Conservation (phyloP, 2,888 invertebrate species). For the Drosophila limbata region DNA sequence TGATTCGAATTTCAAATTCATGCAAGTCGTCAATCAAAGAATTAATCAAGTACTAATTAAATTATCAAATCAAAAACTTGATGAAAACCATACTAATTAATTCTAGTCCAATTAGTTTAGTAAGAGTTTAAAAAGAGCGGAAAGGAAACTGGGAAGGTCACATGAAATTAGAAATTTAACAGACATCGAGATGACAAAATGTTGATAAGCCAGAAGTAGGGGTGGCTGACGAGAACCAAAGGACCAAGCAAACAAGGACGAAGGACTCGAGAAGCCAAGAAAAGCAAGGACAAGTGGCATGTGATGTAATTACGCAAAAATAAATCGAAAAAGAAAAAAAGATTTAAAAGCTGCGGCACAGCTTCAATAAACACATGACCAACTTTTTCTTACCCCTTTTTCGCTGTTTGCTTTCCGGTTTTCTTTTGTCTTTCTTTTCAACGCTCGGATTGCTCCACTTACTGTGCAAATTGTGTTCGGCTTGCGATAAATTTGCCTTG, state of each 20-base stretch:
- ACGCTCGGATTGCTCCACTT: conserved; percentile 47
- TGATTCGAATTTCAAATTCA: conserved; percentile 16
- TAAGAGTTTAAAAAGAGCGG: neutral
- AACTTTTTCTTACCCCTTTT: conserved; percentile 19
- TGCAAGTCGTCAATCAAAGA: neutral
- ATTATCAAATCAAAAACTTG: neutral
- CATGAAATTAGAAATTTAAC: conserved; percentile 26
- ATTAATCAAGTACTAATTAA: conserved; percentile 13
- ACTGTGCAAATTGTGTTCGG: conserved; percentile 35
- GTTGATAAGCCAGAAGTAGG: conserved; percentile 34
- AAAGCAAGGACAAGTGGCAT: conserved; percentile 38
- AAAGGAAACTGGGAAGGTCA: conserved; percentile 14
- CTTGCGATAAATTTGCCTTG: conserved; percentile 38
- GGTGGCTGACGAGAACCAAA: conserved; percentile 6
- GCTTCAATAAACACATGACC: conserved; percentile 15
- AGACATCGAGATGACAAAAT: conserved; percentile 25
- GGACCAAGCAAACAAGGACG: conserved; percentile 24
- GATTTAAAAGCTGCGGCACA: conserved; percentile 14
- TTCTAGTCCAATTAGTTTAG: conserved; percentile 7
- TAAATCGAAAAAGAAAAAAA: conserved; percentile 17
- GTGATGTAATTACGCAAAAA: conserved; percentile 45
- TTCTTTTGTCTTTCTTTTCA: conserved; percentile 11
- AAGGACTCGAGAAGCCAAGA: conserved; percentile 34
- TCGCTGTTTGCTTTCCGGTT: neutral
- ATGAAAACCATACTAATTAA: conserved; percentile 13